These are phyloP conservation scores for Boleophthalmus pectinirostris DNA, from an alignment of 2,113 vertebrate species.

Conservation along the genomic window DNA sequence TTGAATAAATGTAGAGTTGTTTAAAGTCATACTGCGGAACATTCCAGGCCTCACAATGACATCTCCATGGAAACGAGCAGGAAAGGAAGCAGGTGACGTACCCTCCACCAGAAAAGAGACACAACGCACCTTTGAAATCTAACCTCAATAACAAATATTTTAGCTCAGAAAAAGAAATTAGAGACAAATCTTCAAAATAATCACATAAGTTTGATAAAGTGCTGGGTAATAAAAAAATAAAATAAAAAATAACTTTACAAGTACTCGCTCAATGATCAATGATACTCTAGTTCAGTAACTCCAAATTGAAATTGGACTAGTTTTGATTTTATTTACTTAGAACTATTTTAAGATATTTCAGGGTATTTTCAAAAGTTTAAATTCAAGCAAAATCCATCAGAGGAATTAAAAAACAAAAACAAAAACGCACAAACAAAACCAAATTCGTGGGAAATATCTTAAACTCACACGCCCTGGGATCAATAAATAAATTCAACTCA, in stretches of 20 bases:
- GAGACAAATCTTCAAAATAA: neutral
- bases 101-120: no score
- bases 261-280: no score
- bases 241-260: no score
- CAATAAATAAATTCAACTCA: neutral
- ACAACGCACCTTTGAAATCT: no score
- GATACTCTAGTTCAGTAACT: no score
- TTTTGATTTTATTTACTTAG: neutral
- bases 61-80: no score
- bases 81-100: no score
- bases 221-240: no score
- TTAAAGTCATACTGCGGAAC: no score
- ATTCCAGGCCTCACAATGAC: no score
- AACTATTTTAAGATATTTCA: neutral
- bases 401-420: neutral
- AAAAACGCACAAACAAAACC: neutral
- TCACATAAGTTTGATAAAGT: neutral
- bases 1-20: no score
- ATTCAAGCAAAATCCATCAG: neutral
- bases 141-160: neutral
- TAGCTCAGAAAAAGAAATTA: neutral
- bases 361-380: neutral
- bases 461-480: neutral
- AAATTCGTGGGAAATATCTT: neutral
- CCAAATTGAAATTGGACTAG: neutral